These are phyloP conservation scores for Hemichromis elongatus DNA, from an alignment of 2,113 vertebrate genomes.

Conservation along the genomic window DNA sequence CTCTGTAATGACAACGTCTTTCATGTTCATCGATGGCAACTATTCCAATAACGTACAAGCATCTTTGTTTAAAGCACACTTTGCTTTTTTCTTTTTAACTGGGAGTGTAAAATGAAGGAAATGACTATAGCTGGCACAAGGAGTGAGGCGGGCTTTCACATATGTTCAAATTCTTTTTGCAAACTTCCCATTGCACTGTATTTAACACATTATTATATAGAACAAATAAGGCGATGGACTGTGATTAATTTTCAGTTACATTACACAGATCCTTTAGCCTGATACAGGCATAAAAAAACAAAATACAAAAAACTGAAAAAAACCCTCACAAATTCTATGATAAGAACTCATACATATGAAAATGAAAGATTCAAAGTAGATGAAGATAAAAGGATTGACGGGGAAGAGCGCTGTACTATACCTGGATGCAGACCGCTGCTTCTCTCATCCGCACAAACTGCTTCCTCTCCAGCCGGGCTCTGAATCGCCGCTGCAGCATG, in stretches of 20 bases:
- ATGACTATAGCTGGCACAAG: not conserved
- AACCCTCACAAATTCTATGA: not conserved
- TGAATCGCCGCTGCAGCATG: slow-evolving; percentile 82
- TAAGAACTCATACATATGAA: not conserved
- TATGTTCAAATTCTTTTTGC: not conserved
- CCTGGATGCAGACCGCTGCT: slow-evolving; percentile 83
- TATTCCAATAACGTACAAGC: not conserved
- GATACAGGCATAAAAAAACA: not conserved
- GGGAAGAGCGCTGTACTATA: slow-evolving; percentile 55
- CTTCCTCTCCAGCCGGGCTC: slow-evolving; percentile 80
- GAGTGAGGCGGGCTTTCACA: not conserved
- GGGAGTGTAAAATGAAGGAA: not conserved
- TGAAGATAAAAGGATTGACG: not conserved
- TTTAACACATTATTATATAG: not conserved
- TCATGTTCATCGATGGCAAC: not conserved
- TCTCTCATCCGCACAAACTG: slow-evolving; percentile 82
- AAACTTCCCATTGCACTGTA: not conserved
- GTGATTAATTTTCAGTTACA: not conserved
- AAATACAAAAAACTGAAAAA: rapidly evolving
- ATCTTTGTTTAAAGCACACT: not conserved
- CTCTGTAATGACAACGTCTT: slow-evolving; percentile 62
- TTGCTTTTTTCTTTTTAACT: not conserved
- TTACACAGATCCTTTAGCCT: not conserved
- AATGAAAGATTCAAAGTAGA: not conserved
- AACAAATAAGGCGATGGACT: not conserved